Percentiles rank a stretch among this genome's conserved stretches.
Evolutionary conservation across 2,888 invertebrate genomes (phyloP).

Genomic region (Isotomurus palustris): DNA sequence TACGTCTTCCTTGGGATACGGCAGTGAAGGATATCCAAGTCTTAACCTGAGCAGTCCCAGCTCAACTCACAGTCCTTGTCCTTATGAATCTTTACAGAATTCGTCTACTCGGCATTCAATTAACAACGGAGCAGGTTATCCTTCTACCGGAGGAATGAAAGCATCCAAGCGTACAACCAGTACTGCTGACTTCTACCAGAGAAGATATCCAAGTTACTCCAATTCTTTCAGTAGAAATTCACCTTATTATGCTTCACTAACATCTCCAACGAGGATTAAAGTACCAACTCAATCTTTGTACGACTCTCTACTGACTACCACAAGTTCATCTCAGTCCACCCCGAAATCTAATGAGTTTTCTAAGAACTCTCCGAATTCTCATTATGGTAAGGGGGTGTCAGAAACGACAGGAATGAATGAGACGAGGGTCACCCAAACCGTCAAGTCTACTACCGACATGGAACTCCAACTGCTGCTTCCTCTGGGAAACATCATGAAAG

Average conservation of each 20-base stretch:
- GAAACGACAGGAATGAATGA: constrained; percentile 1
- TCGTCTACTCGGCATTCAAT: neutral
- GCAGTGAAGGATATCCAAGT: constrained; percentile 39
- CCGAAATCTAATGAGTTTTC: too few relatives aligned
- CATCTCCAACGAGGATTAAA: too few relatives aligned
- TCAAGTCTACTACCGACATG: constrained; percentile 39
- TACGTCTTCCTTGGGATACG: constrained; percentile 41
- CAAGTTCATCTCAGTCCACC: too few relatives aligned
- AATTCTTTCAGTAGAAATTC: constrained; percentile 20
- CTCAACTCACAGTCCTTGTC: constrained; percentile 34
- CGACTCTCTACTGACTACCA: too few relatives aligned
- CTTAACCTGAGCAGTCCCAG: constrained; percentile 5
- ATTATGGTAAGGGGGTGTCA: neutral
- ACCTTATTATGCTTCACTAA: constrained; percentile 28
- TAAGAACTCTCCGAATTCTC: too few relatives aligned
- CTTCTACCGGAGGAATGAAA: constrained; percentile 4
- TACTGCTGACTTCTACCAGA: constrained; percentile 36
- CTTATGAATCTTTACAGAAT: neutral
- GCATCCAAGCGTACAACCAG: constrained; percentile 28
- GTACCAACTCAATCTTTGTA: too few relatives aligned
- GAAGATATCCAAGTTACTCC: constrained; percentile 35
- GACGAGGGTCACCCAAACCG: constrained; percentile 33
- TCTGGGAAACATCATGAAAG: constrained; percentile 34
- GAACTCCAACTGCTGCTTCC: constrained; percentile 37
- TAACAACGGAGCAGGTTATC: neutral